phyloP scores from a whole-genome alignment of 2,888 invertebrate genomes.

The Andrena camellia region DNA sequence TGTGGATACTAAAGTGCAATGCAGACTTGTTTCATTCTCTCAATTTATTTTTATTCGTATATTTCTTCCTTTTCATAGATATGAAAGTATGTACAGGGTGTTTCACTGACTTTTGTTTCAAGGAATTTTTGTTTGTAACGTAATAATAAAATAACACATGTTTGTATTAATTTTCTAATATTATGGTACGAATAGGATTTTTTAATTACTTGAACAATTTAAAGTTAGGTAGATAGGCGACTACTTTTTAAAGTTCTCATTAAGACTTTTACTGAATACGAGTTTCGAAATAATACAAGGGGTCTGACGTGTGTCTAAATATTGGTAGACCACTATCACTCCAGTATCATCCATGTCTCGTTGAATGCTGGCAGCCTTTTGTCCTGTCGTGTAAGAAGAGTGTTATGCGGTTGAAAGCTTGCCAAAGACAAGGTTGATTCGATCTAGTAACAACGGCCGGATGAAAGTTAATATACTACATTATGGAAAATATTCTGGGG shows the following conservation, averaged over 20 bases:
- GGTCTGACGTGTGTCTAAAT: conserved; percentile 1
- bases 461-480: conserved; percentile 59
- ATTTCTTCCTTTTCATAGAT: neutral
- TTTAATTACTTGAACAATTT: too few species aligned
- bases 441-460: conserved; percentile 56
- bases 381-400: conserved; percentile 44
- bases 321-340: conserved; percentile 13
- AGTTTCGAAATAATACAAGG: too few species aligned
- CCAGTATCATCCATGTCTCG: conserved; percentile 27
- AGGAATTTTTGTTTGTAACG: too few species aligned
- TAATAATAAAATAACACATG: too few species aligned
- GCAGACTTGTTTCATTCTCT: neutral
- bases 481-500: conserved; percentile 30
- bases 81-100: neutral
- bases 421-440: conserved; percentile 64
- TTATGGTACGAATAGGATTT: too few species aligned
- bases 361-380: conserved; percentile 53
- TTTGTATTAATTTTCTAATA: too few species aligned
- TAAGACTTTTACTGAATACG: too few species aligned
- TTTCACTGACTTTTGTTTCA: too few species aligned
- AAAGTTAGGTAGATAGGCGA: too few species aligned
- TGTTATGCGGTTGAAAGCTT: conserved; percentile 57
- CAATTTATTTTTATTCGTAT: neutral
- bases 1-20: neutral
- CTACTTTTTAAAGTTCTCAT: too few species aligned